A percentile compares a stretch with the other conserved stretches of the same genome.
phyloP scores from a whole-genome alignment of 2,113 vertebrate genomes.

The Chaetops frenatus region DNA sequence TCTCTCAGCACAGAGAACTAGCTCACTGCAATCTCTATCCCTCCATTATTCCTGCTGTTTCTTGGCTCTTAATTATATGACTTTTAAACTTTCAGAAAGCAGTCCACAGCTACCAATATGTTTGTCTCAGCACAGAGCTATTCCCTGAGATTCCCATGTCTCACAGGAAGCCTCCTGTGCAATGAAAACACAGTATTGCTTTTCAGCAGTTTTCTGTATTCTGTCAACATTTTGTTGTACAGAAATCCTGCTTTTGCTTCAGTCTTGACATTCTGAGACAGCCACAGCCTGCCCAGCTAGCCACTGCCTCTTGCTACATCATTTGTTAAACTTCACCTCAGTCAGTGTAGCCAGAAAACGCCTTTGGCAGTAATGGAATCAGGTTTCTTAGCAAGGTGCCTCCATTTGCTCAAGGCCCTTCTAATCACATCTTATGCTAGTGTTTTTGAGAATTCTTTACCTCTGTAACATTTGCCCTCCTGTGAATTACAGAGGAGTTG shows the following conservation, averaged over 20 bases:
- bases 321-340: neutral
- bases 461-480: neutral
- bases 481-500: neutral
- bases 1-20: neutral
- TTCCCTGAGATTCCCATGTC: neutral
- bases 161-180: neutral
- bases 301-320: neutral
- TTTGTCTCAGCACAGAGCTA: neutral
- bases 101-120: neutral
- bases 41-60: neutral
- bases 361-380: neutral
- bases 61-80: neutral
- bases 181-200: neutral
- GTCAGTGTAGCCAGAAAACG: neutral
- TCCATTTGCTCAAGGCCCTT: neutral
- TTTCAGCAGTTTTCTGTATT: neutral
- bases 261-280: neutral
- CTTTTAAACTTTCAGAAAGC: neutral
- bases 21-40: neutral
- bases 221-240: neutral
- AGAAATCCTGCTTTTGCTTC: neutral
- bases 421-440: neutral
- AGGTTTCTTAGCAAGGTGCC: neutral
- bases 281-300: neutral
- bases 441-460: neutral